Conservation (phyloP, 2,113 vertebrate genomes). For the Bambusicola thoracicus region DNA sequence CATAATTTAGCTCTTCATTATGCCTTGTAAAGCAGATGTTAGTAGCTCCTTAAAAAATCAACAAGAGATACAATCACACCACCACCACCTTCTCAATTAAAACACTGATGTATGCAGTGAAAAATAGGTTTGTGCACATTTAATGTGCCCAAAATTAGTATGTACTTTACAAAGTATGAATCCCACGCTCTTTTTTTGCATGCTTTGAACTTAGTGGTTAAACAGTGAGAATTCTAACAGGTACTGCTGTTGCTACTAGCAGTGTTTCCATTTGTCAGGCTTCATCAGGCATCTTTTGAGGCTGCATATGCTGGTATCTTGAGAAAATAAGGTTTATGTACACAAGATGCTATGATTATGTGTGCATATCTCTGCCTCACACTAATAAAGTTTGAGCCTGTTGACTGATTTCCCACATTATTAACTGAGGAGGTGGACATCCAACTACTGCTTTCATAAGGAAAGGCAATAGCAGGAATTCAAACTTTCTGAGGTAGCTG, state of each 20-base stretch:
- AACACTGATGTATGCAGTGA: background rate
- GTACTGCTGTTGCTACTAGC: background rate
- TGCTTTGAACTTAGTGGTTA: background rate
- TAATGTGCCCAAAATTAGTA: background rate
- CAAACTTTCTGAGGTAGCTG: background rate
- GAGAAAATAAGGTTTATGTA: background rate
- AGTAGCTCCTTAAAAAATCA: slow-evolving; percentile 4
- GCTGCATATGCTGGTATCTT: background rate
- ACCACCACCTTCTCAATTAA: background rate
- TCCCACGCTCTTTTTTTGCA: background rate
- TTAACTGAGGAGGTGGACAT: background rate
- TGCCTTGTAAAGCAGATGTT: background rate
- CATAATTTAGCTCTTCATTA: background rate
- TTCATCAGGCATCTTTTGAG: background rate
- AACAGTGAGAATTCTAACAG: background rate
- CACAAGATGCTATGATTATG: background rate
- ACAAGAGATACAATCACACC: background rate
- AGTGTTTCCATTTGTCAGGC: background rate
- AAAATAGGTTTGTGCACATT: background rate
- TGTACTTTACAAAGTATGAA: background rate
- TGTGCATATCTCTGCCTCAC: background rate
- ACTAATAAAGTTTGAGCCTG: background rate
- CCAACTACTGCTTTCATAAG: background rate
- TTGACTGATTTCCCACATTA: background rate
- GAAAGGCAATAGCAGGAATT: background rate